Conservation (phyloP, 2,888 invertebrate species). For the Cheilosia urbana region DNA sequence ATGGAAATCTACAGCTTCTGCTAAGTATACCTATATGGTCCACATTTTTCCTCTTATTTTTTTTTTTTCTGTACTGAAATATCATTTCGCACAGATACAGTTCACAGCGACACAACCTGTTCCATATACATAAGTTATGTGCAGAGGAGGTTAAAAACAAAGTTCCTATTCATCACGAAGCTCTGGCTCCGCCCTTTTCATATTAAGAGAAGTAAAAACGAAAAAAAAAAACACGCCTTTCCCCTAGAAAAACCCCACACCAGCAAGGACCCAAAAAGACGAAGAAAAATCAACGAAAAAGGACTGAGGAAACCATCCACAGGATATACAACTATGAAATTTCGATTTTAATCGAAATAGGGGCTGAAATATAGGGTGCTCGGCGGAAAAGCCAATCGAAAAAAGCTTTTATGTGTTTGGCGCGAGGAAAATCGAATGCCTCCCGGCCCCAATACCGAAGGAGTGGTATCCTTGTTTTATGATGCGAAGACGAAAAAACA, state of each 20-base stretch:
- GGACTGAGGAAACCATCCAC: constrained; percentile 20
- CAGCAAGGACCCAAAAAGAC: constrained; percentile 7
- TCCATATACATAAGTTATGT: constrained; percentile 64
- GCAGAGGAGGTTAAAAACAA: constrained; percentile 66
- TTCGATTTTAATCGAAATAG: constrained; percentile 74
- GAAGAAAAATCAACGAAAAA: constrained; percentile 30
- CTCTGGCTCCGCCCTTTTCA: constrained; percentile 77
- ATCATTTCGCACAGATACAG: constrained; percentile 48
- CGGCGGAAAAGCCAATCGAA: constrained; percentile 71
- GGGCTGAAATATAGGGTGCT: constrained; percentile 72
- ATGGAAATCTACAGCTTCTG: constrained; percentile 25
- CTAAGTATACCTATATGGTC: constrained; percentile 47
- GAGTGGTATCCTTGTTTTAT: constrained; percentile 68
- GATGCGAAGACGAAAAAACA: constrained; percentile 22
- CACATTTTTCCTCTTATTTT: constrained; percentile 35
- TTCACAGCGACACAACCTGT: constrained; percentile 58
- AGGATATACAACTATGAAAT: constrained; percentile 70
- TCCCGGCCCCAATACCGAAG: constrained; percentile 20
- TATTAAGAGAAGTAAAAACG: constrained; percentile 34
- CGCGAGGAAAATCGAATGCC: constrained; percentile 52
- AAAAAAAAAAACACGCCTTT: constrained; percentile 22
- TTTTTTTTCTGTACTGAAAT: constrained; percentile 27
- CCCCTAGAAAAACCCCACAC: neutral
- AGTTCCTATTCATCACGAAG: constrained; percentile 73
- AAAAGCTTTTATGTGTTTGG: constrained; percentile 54